phyloP scores from a whole-genome alignment of 2,888 invertebrate species.

The Polydrusus cervinus region DNA sequence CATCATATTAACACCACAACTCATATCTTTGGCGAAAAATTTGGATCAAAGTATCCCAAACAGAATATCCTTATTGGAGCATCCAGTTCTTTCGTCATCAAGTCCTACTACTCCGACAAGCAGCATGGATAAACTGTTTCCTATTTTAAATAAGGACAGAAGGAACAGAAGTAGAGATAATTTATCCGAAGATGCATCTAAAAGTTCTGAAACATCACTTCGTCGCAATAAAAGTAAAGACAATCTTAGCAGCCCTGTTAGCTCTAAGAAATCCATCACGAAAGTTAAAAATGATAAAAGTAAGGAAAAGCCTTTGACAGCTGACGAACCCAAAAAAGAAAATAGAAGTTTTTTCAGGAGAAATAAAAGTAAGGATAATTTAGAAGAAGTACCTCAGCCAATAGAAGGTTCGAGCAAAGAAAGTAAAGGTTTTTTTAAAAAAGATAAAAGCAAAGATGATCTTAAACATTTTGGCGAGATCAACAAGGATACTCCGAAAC shows the following conservation, averaged over 20 bases:
- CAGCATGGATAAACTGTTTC: constrained; percentile 53
- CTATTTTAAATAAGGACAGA: constrained; percentile 42
- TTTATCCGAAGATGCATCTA: constrained; percentile 18
- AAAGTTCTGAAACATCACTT: constrained; percentile 18
- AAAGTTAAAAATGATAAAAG: constrained; percentile 16
- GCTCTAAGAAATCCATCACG: background rate
- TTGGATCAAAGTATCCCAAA: constrained; percentile 44
- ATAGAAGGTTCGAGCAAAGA: constrained; percentile 2
- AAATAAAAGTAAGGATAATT: constrained; percentile 37
- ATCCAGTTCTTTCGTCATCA: background rate
- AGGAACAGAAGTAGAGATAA: constrained; percentile 45
- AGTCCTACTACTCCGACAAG: constrained; percentile 11
- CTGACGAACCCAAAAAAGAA: constrained; percentile 1
- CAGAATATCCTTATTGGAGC: constrained; percentile 34
- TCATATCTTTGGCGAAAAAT: constrained; percentile 46
- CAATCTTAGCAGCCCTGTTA: constrained; percentile 15
- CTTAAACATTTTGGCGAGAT: background rate
- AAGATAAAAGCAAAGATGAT: constrained; percentile 37
- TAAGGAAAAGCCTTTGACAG: constrained; percentile 2
- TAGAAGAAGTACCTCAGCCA: constrained; percentile 8
- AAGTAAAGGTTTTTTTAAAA: constrained; percentile 5
- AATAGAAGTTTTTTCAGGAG: constrained; percentile 21
- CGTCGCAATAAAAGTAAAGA: constrained; percentile 18
- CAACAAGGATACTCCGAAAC: background rate
- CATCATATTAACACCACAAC: constrained; percentile 51